Percentiles rank a stretch among this genome's conserved stretches.
Conservation (phyloP, 37 sponge, comb jelly and placozoan genomes). For the Haliclona indistincta region DNA sequence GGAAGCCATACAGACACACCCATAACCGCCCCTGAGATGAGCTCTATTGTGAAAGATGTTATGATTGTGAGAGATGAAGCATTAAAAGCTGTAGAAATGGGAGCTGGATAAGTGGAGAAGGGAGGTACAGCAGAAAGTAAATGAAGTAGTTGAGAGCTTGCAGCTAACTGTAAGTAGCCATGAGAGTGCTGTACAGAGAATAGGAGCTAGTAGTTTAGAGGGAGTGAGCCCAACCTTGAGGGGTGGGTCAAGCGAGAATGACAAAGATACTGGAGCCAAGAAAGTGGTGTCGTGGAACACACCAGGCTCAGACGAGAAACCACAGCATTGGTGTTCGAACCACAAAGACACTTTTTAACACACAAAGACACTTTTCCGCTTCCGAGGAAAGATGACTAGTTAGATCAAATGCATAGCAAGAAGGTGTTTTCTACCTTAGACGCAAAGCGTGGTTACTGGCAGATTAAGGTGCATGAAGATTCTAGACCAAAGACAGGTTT, state of each 20-base stretch:
- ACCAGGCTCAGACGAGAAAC: too few relatives aligned
- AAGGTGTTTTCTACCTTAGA: slow-evolving; percentile 21
- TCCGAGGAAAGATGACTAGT: background rate
- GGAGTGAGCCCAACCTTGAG: background rate
- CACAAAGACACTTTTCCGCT: slow-evolving; percentile 4
- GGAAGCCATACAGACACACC: too few relatives aligned
- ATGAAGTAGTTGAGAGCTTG: background rate
- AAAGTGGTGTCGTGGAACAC: too few relatives aligned
- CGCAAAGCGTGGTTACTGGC: slow-evolving; percentile 25
- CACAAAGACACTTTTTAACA: slow-evolving; percentile 4
- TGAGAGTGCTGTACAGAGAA: background rate
- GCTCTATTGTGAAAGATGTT: too few relatives aligned
- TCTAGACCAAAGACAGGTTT: slow-evolving; percentile 28
- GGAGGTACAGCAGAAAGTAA: too few relatives aligned
- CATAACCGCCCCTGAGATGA: too few relatives aligned
- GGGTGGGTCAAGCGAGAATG: background rate
- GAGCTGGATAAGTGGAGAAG: too few relatives aligned
- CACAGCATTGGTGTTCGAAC: background rate
- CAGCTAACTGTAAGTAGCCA: background rate
- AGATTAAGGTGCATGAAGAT: slow-evolving; percentile 7
- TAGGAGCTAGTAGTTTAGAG: background rate
- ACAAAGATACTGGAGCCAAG: too few relatives aligned
- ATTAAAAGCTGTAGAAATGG: too few relatives aligned
- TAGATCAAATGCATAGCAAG: background rate
- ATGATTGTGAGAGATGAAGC: too few relatives aligned